Percentiles rank a stretch among this genome's conserved stretches.
These are phyloP conservation scores for Diloba caeruleocephala DNA, from an alignment of 2,888 invertebrate genomes.

Conservation along the genomic window DNA sequence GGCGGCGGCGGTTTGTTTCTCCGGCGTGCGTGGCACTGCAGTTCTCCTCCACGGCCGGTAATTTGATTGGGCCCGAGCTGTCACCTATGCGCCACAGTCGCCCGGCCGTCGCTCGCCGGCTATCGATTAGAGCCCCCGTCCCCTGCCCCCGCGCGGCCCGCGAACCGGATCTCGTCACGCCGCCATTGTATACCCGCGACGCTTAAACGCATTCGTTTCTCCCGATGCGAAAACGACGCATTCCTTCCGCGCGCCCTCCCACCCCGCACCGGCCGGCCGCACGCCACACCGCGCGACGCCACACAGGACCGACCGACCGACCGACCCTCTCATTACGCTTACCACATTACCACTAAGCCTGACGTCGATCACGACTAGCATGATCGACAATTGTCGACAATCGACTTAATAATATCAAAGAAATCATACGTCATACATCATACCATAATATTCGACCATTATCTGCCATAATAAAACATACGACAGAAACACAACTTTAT, in stretches of 20 bases:
- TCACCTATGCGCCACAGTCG: slow-evolving; percentile 89
- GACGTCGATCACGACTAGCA: slow-evolving; percentile 52
- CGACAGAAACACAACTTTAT: slow-evolving; percentile 4
- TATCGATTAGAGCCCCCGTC: slow-evolving; percentile 87
- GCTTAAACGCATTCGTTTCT: slow-evolving; percentile 90
- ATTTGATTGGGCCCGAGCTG: slow-evolving; percentile 88
- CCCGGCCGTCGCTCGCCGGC: slow-evolving; percentile 88
- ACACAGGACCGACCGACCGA: slow-evolving; percentile 71
- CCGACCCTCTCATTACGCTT: slow-evolving; percentile 84
- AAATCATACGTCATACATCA: slow-evolving; percentile 42
- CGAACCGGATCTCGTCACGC: slow-evolving; percentile 89
- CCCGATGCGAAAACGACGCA: slow-evolving; percentile 90
- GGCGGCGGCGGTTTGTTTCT: slow-evolving; percentile 68
- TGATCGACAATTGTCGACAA: slow-evolving; percentile 46
- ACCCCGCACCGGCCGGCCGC: slow-evolving; percentile 72
- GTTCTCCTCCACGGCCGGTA: slow-evolving; percentile 84
- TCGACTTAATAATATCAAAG: slow-evolving; percentile 47
- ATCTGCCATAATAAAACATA: slow-evolving; percentile 24
- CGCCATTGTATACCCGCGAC: slow-evolving; percentile 89
- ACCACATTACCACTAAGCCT: slow-evolving; percentile 66
- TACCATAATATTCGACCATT: slow-evolving; percentile 41
- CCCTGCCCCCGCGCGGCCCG: slow-evolving; percentile 83
- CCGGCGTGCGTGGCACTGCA: slow-evolving; percentile 81
- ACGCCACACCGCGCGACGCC: slow-evolving; percentile 71
- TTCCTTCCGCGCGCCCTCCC: slow-evolving; percentile 87